These are phyloP conservation scores for Ennomos fuscantarius DNA, from an alignment of 2,888 invertebrate species.

Conservation along the genomic window DNA sequence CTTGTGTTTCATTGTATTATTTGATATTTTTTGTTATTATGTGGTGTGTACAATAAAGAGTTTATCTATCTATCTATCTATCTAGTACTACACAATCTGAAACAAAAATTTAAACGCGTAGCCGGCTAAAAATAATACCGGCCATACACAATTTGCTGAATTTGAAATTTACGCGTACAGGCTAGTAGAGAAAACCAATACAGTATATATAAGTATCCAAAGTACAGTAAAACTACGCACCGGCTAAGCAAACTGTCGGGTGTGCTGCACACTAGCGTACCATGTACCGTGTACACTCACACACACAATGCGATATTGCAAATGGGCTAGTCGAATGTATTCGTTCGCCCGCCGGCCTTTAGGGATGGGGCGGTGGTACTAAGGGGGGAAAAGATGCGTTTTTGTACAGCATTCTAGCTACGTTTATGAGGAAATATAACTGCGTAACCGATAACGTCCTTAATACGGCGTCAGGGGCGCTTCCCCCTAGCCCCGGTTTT, in stretches of 20 bases:
- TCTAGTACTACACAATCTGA: slow-evolving; percentile 74
- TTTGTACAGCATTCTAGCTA: slow-evolving; percentile 79
- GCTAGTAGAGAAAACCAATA: slow-evolving; percentile 83
- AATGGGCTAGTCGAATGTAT: slow-evolving; percentile 85
- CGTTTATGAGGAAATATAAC: slow-evolving; percentile 78
- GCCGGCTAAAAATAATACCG: slow-evolving; percentile 79
- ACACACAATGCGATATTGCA: slow-evolving; percentile 82
- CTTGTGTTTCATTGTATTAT: no score
- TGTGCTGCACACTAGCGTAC: slow-evolving; percentile 56
- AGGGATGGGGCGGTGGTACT: slow-evolving; percentile 53
- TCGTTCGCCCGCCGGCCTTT: slow-evolving; percentile 75
- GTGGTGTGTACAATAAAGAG: no score
- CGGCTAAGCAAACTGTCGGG: slow-evolving; percentile 73
- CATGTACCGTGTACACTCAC: slow-evolving; percentile 59
- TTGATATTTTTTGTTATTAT: no score
- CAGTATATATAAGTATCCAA: slow-evolving; percentile 52
- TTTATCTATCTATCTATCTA: no score
- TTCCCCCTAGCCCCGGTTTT: slow-evolving; percentile 44
- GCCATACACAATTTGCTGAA: slow-evolving; percentile 84
- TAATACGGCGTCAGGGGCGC: slow-evolving; percentile 44
- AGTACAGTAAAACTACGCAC: slow-evolving; percentile 76
- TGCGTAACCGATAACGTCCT: slow-evolving; percentile 76
- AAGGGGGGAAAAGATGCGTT: slow-evolving; percentile 78
- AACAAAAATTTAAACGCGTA: slow-evolving; percentile 67
- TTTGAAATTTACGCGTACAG: slow-evolving; percentile 81